Evolutionary conservation across 1,140 invertebrate genomes (phyloP).

Genomic region (Lepeophtheirus salmonis): DNA sequence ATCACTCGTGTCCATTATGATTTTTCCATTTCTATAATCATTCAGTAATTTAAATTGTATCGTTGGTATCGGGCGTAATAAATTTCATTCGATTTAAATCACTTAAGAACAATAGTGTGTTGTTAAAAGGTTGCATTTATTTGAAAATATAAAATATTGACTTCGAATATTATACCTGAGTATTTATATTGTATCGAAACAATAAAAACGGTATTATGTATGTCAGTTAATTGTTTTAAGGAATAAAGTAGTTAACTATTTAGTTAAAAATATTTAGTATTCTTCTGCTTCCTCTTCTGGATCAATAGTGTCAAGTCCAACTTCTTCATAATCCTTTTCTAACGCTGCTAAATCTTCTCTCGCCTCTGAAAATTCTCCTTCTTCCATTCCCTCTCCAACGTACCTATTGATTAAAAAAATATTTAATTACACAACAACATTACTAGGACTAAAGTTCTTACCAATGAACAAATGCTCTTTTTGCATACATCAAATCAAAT

Average conservation of each 20-base stretch:
- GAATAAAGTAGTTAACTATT: not conserved
- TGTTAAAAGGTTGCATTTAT: too few species aligned
- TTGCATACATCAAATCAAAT: conserved; percentile 29
- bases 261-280: too few species aligned
- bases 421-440: conserved; percentile 22
- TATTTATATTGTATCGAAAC: too few species aligned
- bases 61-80: too few species aligned
- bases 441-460: conserved; percentile 27
- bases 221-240: not conserved
- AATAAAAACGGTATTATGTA: too few species aligned
- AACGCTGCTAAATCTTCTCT: conserved; percentile 47
- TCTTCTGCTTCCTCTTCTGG: conserved; percentile 11
- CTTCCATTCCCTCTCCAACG: conserved; percentile 50
- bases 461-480: conserved; percentile 28
- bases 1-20: too few species aligned
- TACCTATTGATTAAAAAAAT: conserved; percentile 25
- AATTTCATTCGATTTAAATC: too few species aligned
- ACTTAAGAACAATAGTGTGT: too few species aligned
- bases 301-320: conserved; percentile 30
- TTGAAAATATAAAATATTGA: too few species aligned
- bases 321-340: conserved; percentile 46
- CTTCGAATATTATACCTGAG: too few species aligned
- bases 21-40: too few species aligned
- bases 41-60: too few species aligned
- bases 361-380: conserved; percentile 53